phyloP scores from a whole-genome alignment of 2,888 invertebrate species.

The Amiota mariae region DNA sequence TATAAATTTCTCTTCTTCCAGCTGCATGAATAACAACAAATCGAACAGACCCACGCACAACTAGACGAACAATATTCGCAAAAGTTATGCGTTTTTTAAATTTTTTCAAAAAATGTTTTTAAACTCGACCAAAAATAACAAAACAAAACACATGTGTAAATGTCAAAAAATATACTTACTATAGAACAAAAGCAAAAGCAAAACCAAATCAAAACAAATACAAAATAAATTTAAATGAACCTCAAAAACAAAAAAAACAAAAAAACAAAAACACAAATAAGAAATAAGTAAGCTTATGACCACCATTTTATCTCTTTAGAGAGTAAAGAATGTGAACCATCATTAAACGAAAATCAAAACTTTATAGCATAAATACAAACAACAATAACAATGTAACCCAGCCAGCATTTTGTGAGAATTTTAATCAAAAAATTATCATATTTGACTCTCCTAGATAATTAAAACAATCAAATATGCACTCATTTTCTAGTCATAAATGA shows the following conservation, averaged over 20 bases:
- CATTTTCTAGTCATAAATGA: no score
- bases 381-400: no score
- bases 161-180: no score
- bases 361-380: no score
- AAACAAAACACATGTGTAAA: not conserved
- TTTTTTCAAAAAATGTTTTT: slow-evolving; percentile 72
- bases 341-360: not conserved
- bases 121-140: slow-evolving; percentile 45
- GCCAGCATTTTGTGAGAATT: no score
- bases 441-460: no score
- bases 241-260: slow-evolving; percentile 26
- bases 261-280: no score
- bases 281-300: slow-evolving; percentile 2
- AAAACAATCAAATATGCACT: no score
- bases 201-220: slow-evolving; percentile 8
- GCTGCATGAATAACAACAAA: slow-evolving; percentile 73
- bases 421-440: no score
- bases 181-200: no score
- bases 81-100: slow-evolving; percentile 70
- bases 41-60: slow-evolving; percentile 67
- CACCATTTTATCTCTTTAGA: slow-evolving; percentile 35
- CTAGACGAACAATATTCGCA: slow-evolving; percentile 70
- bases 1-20: slow-evolving; percentile 59
- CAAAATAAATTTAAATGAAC: not conserved
- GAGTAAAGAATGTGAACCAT: not conserved